Percentiles rank a stretch among this genome's conserved stretches.
These are phyloP conservation scores for Drosophila burlai DNA, from an alignment of 1,140 invertebrate species.

Conservation along the genomic window DNA sequence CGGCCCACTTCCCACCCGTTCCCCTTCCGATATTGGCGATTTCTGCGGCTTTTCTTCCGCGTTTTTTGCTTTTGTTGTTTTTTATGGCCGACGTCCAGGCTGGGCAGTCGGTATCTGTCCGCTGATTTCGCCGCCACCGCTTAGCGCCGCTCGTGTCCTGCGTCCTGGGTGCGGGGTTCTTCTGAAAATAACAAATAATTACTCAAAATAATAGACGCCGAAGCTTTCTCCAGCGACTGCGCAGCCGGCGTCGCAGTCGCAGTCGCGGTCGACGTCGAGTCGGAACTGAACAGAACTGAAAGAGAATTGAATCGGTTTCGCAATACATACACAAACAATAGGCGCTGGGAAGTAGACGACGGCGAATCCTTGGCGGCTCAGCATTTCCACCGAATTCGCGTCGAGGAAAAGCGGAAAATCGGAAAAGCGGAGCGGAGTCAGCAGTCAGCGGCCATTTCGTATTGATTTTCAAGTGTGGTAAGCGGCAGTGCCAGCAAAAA, in stretches of 20 bases:
- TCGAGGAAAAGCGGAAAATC: constrained; percentile 51
- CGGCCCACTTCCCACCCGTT: background rate
- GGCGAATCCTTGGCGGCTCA: constrained; percentile 51
- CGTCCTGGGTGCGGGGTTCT: constrained; percentile 35
- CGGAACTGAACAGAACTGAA: constrained; percentile 27
- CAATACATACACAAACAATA: constrained; percentile 85
- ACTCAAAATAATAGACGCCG: constrained; percentile 61
- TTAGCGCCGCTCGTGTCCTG: constrained; percentile 31
- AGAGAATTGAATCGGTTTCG: constrained; percentile 79
- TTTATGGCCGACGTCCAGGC: constrained; percentile 19
- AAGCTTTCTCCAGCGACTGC: constrained; percentile 30
- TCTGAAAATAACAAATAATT: constrained; percentile 78
- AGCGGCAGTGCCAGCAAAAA: constrained; percentile 37
- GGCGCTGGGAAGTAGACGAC: constrained; percentile 79
- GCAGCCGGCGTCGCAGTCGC: constrained; percentile 16
- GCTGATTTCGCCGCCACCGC: constrained; percentile 12
- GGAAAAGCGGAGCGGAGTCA: constrained; percentile 25
- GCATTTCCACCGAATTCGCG: constrained; percentile 56
- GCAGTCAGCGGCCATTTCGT: constrained; percentile 60
- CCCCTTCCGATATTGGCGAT: constrained; percentile 48
- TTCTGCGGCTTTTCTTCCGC: constrained; percentile 13
- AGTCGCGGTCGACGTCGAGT: constrained; percentile 30
- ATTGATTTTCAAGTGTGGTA: constrained; percentile 82
- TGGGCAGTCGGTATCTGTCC: constrained; percentile 68
- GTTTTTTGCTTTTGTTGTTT: background rate